Evolutionary conservation across 2,113 vertebrate species (phyloP).

Genomic region (Aramus guarauna): DNA sequence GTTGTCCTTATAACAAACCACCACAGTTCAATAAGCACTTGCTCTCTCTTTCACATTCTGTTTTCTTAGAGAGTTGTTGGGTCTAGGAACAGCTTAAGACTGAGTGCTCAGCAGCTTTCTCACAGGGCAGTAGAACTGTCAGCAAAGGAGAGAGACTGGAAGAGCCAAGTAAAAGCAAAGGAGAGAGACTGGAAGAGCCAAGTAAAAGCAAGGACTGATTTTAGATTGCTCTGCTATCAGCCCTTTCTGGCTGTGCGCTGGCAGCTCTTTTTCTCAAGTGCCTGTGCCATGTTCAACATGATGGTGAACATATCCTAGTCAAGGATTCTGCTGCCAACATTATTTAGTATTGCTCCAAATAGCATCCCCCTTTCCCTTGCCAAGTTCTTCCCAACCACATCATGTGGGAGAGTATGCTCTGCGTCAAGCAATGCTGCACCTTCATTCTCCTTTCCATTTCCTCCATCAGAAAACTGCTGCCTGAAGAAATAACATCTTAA

Average conservation of each 20-base stretch:
- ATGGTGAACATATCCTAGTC: neutral
- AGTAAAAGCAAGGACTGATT: neutral
- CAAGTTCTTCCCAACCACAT: neutral
- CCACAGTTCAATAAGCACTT: neutral
- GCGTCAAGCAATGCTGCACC: neutral
- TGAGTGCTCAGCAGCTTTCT: neutral
- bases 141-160: neutral
- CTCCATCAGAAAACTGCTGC: neutral
- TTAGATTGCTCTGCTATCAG: neutral
- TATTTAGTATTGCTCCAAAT: neutral
- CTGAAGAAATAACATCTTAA: neutral
- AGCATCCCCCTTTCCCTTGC: neutral
- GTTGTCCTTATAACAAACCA: neutral
- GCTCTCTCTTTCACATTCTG: neutral
- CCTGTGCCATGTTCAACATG: neutral
- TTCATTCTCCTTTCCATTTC: neutral
- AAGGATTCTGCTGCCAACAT: neutral
- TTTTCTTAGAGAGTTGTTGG: neutral
- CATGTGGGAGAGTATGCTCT: neutral
- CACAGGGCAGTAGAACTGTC: neutral
- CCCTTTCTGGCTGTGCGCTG: neutral
- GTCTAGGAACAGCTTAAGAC: neutral
- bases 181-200: neutral
- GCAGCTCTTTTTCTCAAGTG: neutral
- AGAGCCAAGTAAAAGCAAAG: neutral